phyloP scores from a whole-genome alignment of 1,140 invertebrate species.

The Lepidurus apus region DNA sequence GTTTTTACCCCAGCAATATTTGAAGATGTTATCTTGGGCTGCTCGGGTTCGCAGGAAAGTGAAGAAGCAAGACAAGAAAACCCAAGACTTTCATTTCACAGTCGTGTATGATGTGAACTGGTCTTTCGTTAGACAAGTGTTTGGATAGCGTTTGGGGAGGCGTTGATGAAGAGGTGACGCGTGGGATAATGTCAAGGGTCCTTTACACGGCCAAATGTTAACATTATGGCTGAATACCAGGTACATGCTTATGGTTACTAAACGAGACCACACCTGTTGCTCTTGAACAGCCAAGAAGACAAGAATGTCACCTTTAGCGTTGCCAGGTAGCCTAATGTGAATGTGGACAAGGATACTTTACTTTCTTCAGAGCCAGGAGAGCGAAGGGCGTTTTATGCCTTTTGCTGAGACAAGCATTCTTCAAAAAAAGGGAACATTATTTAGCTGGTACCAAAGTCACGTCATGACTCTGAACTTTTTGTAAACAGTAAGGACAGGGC shows the following conservation, averaged over 20 bases:
- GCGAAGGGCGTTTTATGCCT: background rate
- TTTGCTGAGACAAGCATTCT: slow-evolving; percentile 1
- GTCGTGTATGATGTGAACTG: background rate
- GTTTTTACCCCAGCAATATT: background rate
- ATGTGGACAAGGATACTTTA: background rate
- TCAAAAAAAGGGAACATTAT: background rate
- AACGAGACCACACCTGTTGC: slow-evolving; percentile 9
- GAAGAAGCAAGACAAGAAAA: background rate
- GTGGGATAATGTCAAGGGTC: slow-evolving; percentile 9
- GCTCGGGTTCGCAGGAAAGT: background rate
- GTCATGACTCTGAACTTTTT: background rate
- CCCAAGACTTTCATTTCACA: background rate
- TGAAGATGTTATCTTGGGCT: background rate
- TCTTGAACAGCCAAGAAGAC: background rate
- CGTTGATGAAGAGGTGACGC: slow-evolving; percentile 20
- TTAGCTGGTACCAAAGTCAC: background rate
- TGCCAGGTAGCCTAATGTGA: slow-evolving; percentile 17
- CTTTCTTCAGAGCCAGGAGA: background rate
- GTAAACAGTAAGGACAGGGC: background rate
- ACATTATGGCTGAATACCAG: slow-evolving; percentile 15
- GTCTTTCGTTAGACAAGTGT: background rate
- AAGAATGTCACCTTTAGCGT: slow-evolving; percentile 14
- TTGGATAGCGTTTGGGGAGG: background rate
- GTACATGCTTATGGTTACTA: background rate
- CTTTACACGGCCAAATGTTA: background rate